Evolutionary conservation across 2,113 vertebrate genomes (phyloP).

Genomic region (Nestor notabilis): DNA sequence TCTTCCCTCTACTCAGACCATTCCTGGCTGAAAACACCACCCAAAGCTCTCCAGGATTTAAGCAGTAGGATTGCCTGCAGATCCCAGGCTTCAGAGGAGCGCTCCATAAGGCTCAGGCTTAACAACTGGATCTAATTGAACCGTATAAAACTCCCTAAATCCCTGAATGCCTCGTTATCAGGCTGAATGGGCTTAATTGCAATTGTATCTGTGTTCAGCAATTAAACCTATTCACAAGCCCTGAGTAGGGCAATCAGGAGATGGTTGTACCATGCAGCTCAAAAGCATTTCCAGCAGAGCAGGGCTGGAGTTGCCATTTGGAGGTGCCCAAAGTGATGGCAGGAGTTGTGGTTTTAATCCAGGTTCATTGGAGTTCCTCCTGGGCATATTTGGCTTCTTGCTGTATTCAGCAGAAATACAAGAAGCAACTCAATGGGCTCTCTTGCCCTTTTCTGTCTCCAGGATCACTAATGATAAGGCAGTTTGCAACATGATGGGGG

Average conservation of each 20-base stretch:
- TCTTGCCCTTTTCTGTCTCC: not conserved
- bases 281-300: not conserved
- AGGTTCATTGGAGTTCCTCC: fast-evolving
- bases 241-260: not conserved
- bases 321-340: not conserved
- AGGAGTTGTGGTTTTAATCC: not conserved
- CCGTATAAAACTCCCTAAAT: not conserved
- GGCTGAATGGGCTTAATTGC: slow-evolving; percentile 32
- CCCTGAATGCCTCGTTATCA: not conserved
- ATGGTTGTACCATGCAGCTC: not conserved
- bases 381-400: not conserved
- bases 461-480: not conserved
- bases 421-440: not conserved
- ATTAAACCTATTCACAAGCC: not conserved
- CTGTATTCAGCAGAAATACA: not conserved
- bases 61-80: not conserved
- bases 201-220: not conserved
- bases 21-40: not conserved
- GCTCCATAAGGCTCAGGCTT: not conserved
- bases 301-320: not conserved
- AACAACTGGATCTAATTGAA: not conserved
- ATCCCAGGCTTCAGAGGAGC: not conserved
- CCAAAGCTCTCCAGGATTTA: not conserved
- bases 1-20: fast-evolving
- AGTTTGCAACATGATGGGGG: not conserved